Evolutionary conservation across 1,140 invertebrate genomes (phyloP).

Genomic region (Pseudomyrmex sp.): DNA sequence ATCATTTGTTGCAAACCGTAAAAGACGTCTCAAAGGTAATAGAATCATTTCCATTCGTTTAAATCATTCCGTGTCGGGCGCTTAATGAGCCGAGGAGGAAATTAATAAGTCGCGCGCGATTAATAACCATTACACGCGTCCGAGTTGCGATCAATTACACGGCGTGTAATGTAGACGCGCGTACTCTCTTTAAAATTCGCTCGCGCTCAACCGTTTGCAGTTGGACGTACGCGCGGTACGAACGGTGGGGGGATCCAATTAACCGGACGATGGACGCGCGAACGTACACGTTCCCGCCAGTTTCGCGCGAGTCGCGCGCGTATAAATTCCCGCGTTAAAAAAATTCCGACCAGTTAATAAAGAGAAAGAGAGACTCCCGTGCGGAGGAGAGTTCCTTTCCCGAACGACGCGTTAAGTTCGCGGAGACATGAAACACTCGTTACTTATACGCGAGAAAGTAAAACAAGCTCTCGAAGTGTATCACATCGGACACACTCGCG

Average conservation of each 20-base stretch:
- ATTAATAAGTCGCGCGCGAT: constrained; percentile 44
- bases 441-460: constrained; percentile 38
- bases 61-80: not conserved
- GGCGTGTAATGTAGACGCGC: not conserved
- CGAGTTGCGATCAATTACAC: constrained; percentile 27
- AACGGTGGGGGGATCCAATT: constrained; percentile 46
- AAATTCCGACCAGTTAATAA: constrained; percentile 53
- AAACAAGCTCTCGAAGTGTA: constrained; percentile 5
- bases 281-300: constrained; percentile 52
- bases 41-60: not conserved
- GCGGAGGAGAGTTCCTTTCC: not conserved
- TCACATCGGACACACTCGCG: not conserved
- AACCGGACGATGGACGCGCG: constrained; percentile 15
- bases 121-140: constrained; percentile 40
- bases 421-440: not conserved
- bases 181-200: constrained; percentile 9
- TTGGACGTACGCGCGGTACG: constrained; percentile 22
- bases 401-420: not conserved
- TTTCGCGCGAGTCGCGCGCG: constrained; percentile 11
- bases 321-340: constrained; percentile 44
- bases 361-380: constrained; percentile 28
- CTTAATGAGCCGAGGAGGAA: not conserved
- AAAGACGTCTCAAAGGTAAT: not conserved
- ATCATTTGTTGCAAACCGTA: not conserved
- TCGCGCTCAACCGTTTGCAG: constrained; percentile 52